phyloP scores from a whole-genome alignment of 2,797 vertebrate genomes.

The Lepilemur ruficaudatus region DNA sequence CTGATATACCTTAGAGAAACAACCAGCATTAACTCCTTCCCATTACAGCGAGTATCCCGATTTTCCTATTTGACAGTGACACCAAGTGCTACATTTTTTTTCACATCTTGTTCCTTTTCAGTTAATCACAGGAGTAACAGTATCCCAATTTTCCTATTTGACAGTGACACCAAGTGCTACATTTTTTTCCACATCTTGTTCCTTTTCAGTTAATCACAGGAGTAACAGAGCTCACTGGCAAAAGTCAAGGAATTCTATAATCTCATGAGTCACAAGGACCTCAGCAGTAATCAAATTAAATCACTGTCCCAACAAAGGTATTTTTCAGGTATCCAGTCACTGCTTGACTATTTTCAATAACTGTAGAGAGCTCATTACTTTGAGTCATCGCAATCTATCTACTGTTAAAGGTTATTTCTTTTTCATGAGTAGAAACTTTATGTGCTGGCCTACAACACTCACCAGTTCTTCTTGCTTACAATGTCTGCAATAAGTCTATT shows the following conservation, averaged over 20 bases:
- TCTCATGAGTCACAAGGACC: conserved; percentile 15
- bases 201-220: background rate
- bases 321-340: background rate
- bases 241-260: conserved; percentile 32
- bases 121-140: background rate
- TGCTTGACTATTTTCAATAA: background rate
- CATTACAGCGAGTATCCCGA: background rate
- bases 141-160: conserved; percentile 3
- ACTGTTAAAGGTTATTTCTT: background rate
- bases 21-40: background rate
- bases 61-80: background rate
- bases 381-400: conserved; percentile 3
- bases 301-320: background rate
- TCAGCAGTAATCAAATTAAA: conserved; percentile 12
- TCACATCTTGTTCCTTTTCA: background rate
- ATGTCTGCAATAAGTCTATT: background rate
- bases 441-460: background rate
- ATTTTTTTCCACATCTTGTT: background rate
- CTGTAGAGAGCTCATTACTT: background rate
- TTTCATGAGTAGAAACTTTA: conserved; percentile 15
- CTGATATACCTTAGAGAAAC: background rate
- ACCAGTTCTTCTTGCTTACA: background rate
- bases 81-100: background rate
- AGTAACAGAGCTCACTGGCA: background rate
- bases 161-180: background rate